Percentiles rank a stretch among this genome's conserved stretches.
Evolutionary conservation across 2,797 vertebrate species (phyloP).

Genomic region (Gymnopithys bicolor): DNA sequence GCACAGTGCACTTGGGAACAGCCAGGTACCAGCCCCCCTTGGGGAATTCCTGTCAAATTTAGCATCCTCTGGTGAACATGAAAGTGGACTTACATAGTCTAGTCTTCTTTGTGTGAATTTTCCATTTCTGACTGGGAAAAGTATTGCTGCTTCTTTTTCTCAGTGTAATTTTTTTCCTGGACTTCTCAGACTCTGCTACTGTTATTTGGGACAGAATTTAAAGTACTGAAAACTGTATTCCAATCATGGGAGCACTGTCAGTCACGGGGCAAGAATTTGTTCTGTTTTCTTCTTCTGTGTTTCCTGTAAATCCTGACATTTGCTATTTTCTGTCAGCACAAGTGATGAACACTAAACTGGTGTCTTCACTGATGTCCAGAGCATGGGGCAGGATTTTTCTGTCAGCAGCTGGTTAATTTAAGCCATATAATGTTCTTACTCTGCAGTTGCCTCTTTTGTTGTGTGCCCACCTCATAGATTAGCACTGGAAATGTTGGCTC

Average conservation of each 20-base stretch:
- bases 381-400: background rate
- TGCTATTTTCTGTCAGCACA: background rate
- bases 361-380: background rate
- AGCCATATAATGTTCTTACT: background rate
- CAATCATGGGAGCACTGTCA: background rate
- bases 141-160: background rate
- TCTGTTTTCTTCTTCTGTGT: background rate
- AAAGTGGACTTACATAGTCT: background rate
- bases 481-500: background rate
- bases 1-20: background rate
- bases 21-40: background rate
- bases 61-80: background rate
- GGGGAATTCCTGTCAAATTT: background rate
- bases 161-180: background rate
- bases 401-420: background rate
- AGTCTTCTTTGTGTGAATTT: background rate
- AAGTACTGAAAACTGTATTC: background rate
- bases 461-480: background rate
- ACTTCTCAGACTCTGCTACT: background rate
- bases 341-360: background rate
- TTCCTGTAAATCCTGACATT: background rate
- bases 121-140: background rate
- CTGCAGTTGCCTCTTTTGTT: background rate
- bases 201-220: background rate
- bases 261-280: background rate